Conservation (phyloP, 2,113 vertebrate genomes). For the Furnarius figulus region DNA sequence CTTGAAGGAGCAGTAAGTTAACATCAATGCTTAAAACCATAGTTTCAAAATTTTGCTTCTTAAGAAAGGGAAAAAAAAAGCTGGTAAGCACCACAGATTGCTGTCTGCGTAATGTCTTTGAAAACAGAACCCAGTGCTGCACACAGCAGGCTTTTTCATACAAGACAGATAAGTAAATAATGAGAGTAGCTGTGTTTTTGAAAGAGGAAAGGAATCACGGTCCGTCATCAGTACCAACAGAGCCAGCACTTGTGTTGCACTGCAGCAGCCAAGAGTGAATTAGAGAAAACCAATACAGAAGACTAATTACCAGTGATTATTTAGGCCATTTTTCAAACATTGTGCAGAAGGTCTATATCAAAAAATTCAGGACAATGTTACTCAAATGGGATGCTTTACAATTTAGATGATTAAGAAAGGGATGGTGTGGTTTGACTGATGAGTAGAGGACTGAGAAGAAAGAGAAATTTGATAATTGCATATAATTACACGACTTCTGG, state of each 20-base stretch:
- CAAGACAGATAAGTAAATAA: background rate
- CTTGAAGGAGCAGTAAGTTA: background rate
- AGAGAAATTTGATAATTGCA: background rate
- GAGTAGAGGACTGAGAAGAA: background rate
- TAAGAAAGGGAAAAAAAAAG: accelerated
- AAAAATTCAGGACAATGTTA: background rate
- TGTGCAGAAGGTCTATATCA: background rate
- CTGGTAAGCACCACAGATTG: background rate
- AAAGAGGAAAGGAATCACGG: background rate
- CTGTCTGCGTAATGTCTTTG: background rate
- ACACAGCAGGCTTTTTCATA: background rate
- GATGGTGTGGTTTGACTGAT: background rate
- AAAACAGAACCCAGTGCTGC: background rate
- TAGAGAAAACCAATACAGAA: background rate
- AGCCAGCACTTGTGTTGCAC: too few species aligned
- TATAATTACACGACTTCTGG: background rate
- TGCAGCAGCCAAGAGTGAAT: background rate
- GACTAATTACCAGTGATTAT: too few species aligned
- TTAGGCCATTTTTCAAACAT: background rate
- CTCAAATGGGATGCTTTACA: background rate
- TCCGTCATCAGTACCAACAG: background rate
- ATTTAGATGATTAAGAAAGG: background rate
- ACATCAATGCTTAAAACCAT: background rate
- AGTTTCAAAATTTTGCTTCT: background rate
- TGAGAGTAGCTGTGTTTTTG: background rate